These are phyloP conservation scores for Himantopus leucocephalus DNA, from an alignment of 2,113 vertebrate genomes.

Conservation along the genomic window DNA sequence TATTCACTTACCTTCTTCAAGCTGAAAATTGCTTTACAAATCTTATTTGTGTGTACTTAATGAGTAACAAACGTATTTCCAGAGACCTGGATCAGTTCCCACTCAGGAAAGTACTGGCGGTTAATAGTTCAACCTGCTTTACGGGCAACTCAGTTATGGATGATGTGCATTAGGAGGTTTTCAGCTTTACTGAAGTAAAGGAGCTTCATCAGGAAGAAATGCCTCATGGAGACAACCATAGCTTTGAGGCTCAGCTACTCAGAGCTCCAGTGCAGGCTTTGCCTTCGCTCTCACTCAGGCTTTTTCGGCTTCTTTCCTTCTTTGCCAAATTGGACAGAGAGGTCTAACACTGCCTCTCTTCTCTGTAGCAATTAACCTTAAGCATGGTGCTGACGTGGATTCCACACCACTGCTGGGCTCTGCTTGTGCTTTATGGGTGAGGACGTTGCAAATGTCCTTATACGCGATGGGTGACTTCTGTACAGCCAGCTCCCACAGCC, in stretches of 20 bases:
- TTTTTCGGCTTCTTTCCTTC: background rate
- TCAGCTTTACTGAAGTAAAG: background rate
- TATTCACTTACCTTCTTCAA: background rate
- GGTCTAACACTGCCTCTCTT: background rate
- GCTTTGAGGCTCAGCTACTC: background rate
- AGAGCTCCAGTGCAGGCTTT: background rate
- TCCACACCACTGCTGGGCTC: background rate
- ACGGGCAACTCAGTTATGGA: background rate
- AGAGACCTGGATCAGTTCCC: conserved; percentile 18
- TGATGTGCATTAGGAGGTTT: background rate
- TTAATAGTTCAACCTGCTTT: conserved; percentile 17
- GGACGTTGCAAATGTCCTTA: background rate
- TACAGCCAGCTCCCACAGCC: background rate
- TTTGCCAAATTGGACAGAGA: background rate
- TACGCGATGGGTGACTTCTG: background rate
- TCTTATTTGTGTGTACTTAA: background rate
- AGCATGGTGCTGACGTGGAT: fast-evolving
- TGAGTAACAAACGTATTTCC: conserved; percentile 37
- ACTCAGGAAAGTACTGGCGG: background rate
- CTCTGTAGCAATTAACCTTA: background rate
- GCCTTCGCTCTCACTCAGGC: background rate
- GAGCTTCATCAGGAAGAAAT: background rate
- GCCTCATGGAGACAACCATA: background rate
- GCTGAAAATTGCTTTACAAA: conserved; percentile 14
- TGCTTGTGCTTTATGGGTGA: background rate